These are phyloP conservation scores for Sandelia bainsii DNA, from an alignment of 2,797 vertebrate species.

Conservation along the genomic window DNA sequence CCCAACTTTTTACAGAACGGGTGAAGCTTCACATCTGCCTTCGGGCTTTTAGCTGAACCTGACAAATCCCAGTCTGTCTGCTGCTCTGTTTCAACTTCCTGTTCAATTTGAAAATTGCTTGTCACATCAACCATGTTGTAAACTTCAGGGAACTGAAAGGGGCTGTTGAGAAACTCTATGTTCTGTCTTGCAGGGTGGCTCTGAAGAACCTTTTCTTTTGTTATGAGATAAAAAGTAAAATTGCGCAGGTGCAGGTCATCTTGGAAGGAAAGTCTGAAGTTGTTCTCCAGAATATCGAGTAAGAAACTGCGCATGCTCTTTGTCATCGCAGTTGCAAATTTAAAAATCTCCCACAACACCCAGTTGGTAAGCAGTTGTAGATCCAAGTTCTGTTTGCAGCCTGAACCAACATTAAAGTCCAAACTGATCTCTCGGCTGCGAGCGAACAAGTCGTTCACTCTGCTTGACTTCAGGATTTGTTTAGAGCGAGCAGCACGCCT, in stretches of 20 bases:
- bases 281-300: conserved; percentile 26
- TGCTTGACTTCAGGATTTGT: conserved; percentile 24
- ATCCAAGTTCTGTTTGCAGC: background rate
- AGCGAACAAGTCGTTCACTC: conserved; percentile 17
- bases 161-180: conserved; percentile 14
- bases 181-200: background rate
- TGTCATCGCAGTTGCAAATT: conserved; percentile 29
- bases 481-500: background rate
- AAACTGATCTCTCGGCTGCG: conserved; percentile 31
- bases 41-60: background rate
- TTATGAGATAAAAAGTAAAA: conserved; percentile 5
- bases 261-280: conserved; percentile 28
- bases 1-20: conserved; percentile 40
- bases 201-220: conserved; percentile 6
- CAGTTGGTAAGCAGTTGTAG: conserved; percentile 35
- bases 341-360: conserved; percentile 40
- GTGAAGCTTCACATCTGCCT: background rate
- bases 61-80: background rate
- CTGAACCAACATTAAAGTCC: conserved; percentile 43
- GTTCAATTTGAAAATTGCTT: background rate
- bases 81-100: background rate
- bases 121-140: conserved; percentile 12
- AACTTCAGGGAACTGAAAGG: conserved; percentile 14
- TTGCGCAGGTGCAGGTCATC: conserved; percentile 9
- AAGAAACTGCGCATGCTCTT: conserved; percentile 27